Evolutionary conservation across 2,888 invertebrate genomes (phyloP).

Genomic region (Chrysotoxum bicinctum): DNA sequence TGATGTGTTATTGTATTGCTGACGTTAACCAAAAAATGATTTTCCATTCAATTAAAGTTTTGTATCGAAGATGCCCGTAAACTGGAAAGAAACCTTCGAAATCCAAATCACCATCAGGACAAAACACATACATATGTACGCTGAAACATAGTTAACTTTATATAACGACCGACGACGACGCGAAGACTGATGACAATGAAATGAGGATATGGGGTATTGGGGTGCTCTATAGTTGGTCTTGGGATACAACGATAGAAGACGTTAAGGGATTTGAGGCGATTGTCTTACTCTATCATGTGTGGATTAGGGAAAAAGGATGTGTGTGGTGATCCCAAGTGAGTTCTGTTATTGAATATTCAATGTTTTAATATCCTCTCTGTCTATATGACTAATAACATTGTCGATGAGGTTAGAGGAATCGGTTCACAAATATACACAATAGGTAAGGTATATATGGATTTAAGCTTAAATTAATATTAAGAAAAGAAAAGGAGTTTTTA

Average conservation of each 20-base stretch:
- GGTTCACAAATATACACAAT: background rate
- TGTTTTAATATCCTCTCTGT: constrained; percentile 49
- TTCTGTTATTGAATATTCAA: constrained; percentile 67
- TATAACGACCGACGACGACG: background rate
- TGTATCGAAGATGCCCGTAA: constrained; percentile 52
- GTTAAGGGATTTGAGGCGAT: constrained; percentile 57
- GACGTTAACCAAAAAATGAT: constrained; percentile 67
- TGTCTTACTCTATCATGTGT: constrained; percentile 69
- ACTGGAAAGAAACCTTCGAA: constrained; percentile 57
- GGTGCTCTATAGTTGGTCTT: background rate
- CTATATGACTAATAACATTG: background rate
- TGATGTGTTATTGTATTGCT: constrained; percentile 51
- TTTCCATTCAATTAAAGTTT: constrained; percentile 71
- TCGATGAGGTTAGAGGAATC: background rate
- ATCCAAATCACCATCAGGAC: constrained; percentile 43
- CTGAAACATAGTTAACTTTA: constrained; percentile 40
- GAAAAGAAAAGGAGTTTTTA: constrained; percentile 16
- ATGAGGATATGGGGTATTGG: too few species aligned
- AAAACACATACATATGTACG: background rate
- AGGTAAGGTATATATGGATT: background rate
- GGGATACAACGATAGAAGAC: background rate
- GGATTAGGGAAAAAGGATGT: constrained; percentile 59
- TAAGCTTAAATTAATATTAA: constrained; percentile 33
- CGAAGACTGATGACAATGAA: background rate
- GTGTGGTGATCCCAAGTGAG: constrained; percentile 53